A percentile compares a stretch with the other conserved stretches of the same genome.
Evolutionary conservation across 1,140 invertebrate genomes (phyloP).

Genomic region (Drosophila triauraria): DNA sequence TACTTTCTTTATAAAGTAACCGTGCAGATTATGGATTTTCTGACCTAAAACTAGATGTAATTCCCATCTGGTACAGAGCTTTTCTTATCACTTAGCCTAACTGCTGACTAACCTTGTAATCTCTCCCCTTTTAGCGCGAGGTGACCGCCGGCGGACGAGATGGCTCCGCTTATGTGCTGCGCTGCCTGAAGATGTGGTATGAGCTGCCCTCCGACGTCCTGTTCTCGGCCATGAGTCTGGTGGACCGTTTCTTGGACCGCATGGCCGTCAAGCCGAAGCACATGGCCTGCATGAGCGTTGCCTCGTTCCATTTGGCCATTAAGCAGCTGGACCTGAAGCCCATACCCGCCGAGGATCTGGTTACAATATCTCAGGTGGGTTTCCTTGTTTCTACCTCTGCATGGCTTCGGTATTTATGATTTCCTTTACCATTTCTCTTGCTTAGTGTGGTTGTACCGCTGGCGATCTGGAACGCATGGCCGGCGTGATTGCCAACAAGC

Average conservation of each 20-base stretch:
- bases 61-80: no score
- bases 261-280: conserved; percentile 88
- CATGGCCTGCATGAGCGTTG: conserved; percentile 85
- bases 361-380: conserved; percentile 84
- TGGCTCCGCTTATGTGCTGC: conserved; percentile 91
- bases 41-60: neutral
- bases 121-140: conserved; percentile 86
- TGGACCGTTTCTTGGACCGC: conserved; percentile 91
- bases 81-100: neutral
- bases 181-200: conserved; percentile 93
- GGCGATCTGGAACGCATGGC: conserved; percentile 91
- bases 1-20: neutral
- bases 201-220: conserved; percentile 91
- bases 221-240: conserved; percentile 91
- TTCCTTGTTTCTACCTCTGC: neutral
- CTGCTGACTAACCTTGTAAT: conserved; percentile 5
- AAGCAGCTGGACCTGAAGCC: conserved; percentile 82
- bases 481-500: conserved; percentile 89
- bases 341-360: conserved; percentile 84
- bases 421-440: conserved; percentile 85
- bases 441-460: conserved; percentile 90
- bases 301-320: conserved; percentile 84
- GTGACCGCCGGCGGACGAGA: conserved; percentile 91
- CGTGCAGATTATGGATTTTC: neutral
- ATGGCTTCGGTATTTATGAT: conserved; percentile 57